Evolutionary conservation across 2,797 vertebrate species (phyloP).

Genomic region (Prionace glauca): DNA sequence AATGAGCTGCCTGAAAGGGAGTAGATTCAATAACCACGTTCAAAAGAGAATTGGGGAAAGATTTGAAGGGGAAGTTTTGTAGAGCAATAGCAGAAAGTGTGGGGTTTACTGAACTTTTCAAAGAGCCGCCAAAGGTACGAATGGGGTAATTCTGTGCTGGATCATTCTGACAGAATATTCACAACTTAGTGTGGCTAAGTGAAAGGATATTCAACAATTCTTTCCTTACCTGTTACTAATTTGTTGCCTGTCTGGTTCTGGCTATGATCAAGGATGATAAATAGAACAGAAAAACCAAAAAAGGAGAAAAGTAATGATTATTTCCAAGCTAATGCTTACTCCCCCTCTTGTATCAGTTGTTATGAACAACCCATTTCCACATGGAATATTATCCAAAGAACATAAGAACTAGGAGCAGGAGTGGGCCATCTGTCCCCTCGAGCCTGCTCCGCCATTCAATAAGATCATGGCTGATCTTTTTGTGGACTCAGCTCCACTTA

Average conservation of each 20-base stretch:
- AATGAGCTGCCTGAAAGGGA: not conserved
- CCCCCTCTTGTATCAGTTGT: not conserved
- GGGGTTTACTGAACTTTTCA: not conserved
- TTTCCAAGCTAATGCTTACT: not conserved
- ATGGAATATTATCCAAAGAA: too few relatives aligned
- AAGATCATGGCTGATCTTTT: too few relatives aligned
- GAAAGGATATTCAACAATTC: not conserved
- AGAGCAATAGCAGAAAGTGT: not conserved
- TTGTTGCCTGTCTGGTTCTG: not conserved
- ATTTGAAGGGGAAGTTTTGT: not conserved
- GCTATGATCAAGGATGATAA: not conserved
- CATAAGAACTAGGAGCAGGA: too few relatives aligned
- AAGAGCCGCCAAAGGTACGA: not conserved
- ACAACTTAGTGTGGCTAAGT: not conserved
- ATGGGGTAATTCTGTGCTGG: not conserved
- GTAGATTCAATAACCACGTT: not conserved
- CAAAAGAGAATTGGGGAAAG: not conserved
- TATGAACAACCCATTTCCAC: not conserved
- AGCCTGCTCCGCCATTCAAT: too few relatives aligned
- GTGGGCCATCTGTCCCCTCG: too few relatives aligned
- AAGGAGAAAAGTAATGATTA: not conserved
- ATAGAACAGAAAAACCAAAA: not conserved
- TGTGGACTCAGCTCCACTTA: too few relatives aligned
- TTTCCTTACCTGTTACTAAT: not conserved
- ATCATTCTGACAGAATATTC: not conserved